Evolutionary conservation across 35 echinoderm and acorn worm species (phyloP).

Genomic region (Ophiothrix spiculata): DNA sequence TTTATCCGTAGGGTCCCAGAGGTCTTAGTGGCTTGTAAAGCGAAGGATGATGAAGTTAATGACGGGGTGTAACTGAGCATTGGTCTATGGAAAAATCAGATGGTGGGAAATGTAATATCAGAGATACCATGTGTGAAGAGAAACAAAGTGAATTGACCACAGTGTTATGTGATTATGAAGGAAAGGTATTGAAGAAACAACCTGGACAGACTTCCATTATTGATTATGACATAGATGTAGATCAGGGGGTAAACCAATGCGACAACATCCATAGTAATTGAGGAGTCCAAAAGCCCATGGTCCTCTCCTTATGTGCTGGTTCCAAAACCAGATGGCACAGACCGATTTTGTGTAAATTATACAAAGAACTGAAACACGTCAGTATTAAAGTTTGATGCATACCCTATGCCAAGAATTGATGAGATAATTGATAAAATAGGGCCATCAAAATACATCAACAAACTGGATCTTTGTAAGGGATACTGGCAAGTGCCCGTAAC

Average conservation of each 20-base stretch:
- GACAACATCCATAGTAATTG: constrained; percentile 27
- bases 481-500: constrained; percentile 34
- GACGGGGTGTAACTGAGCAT: not conserved
- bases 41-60: not conserved
- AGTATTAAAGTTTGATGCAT: constrained; percentile 48
- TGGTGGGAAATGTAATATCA: not conserved
- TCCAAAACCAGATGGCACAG: constrained; percentile 40
- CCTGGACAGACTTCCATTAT: constrained; percentile 5
- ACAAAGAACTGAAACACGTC: constrained; percentile 38
- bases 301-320: too few relatives aligned
- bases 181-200: constrained; percentile 23
- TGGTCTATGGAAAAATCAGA: not conserved
- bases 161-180: not conserved
- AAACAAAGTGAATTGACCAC: not conserved
- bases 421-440: constrained; percentile 40
- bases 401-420: constrained; percentile 61
- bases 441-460: constrained; percentile 22
- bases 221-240: constrained; percentile 17
- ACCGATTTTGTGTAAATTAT: not conserved
- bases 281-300: too few relatives aligned
- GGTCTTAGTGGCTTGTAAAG: not conserved
- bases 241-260: not conserved
- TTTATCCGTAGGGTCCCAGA: constrained; percentile 2
- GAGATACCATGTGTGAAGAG: not conserved
- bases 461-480: constrained; percentile 42